Conservation (phyloP, 1,140 invertebrate species). For the Drosophila arizonae region DNA sequence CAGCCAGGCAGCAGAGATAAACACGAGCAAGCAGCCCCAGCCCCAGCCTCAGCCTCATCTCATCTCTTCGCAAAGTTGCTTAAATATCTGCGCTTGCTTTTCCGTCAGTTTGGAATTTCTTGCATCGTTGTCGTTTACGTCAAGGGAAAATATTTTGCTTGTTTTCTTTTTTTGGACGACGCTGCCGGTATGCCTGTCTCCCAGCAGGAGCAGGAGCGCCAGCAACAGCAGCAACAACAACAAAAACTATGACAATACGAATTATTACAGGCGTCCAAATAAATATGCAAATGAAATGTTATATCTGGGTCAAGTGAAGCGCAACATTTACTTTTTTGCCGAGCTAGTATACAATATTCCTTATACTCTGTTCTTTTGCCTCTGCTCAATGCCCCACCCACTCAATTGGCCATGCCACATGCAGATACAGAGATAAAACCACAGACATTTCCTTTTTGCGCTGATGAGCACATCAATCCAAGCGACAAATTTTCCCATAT, state of each 20-base stretch:
- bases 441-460: neutral
- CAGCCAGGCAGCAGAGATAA: slow-evolving; percentile 40
- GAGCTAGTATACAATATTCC: neutral
- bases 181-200: slow-evolving; percentile 9
- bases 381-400: neutral
- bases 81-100: slow-evolving; percentile 72
- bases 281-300: slow-evolving; percentile 73
- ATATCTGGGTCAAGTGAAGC: slow-evolving; percentile 33
- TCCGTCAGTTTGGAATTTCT: slow-evolving; percentile 78
- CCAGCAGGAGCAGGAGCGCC: slow-evolving; percentile 7
- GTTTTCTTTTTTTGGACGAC: slow-evolving; percentile 18
- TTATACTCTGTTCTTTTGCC: neutral
- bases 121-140: slow-evolving; percentile 62
- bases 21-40: slow-evolving; percentile 26
- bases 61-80: slow-evolving; percentile 51
- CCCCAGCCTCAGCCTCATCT: neutral
- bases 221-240: slow-evolving; percentile 9
- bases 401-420: slow-evolving; percentile 10
- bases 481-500: slow-evolving; percentile 32
- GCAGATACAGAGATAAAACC: neutral
- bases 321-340: slow-evolving; percentile 26
- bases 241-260: slow-evolving; percentile 11
- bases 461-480: slow-evolving; percentile 29
- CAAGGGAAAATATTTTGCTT: slow-evolving; percentile 66
- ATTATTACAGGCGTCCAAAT: slow-evolving; percentile 34